Evolutionary conservation across 1,140 invertebrate species (phyloP).

Genomic region (Sogatella furcifera): DNA sequence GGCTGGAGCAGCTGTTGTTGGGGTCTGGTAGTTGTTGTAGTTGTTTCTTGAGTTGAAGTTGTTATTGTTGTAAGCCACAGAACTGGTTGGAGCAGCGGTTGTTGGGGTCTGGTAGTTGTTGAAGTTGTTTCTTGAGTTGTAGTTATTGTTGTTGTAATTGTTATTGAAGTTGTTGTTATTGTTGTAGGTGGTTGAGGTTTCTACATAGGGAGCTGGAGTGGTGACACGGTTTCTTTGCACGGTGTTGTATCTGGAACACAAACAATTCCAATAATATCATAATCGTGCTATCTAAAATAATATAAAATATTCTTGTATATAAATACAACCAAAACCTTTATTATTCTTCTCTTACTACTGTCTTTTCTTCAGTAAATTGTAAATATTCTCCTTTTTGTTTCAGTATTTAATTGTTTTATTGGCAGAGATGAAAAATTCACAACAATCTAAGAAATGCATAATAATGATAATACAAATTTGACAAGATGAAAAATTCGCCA

Average conservation of each 20-base stretch:
- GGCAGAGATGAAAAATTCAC: too few species aligned
- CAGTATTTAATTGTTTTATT: too few species aligned
- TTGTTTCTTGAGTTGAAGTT: conserved; percentile 21
- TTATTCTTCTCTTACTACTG: too few species aligned
- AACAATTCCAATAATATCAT: too few species aligned
- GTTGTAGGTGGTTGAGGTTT: conserved; percentile 1
- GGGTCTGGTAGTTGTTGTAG: conserved; percentile 20
- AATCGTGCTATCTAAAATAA: too few species aligned
- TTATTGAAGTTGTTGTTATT: conserved; percentile 9
- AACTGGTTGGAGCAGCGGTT: conserved; percentile 23
- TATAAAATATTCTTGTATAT: too few species aligned
- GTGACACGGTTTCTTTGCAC: conserved; percentile 11
- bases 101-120: conserved; percentile 25
- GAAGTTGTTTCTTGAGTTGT: conserved; percentile 18
- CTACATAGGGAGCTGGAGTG: conserved; percentile 3
- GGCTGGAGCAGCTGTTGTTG: conserved; percentile 27
- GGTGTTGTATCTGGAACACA: conserved; percentile 4
- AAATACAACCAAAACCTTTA: too few species aligned
- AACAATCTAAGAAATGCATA: too few species aligned
- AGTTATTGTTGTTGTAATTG: conserved; percentile 9
- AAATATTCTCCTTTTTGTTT: too few species aligned
- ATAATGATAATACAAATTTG: too few species aligned
- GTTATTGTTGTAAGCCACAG: conserved; percentile 22
- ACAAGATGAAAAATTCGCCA: too few species aligned
- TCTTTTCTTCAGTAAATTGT: too few species aligned